Conservation (phyloP, 37 sponge, comb jelly and placozoan genomes). For the Geodia barretti region DNA sequence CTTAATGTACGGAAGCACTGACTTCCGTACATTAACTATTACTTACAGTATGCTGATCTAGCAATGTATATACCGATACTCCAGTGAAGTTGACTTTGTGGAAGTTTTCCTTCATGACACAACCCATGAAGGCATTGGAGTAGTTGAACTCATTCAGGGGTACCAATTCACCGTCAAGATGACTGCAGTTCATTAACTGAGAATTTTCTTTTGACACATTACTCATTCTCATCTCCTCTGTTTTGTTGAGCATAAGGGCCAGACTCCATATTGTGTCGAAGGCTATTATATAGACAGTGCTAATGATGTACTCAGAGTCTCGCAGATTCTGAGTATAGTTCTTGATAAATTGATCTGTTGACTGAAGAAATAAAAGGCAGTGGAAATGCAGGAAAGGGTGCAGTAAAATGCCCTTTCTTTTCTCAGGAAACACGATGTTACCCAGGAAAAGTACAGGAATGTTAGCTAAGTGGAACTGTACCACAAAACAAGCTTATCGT, state of each 20-base stretch:
- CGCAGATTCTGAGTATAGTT: neutral
- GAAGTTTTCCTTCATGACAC: slow-evolving; percentile 16
- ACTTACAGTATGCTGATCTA: no score
- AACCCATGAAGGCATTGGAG: slow-evolving; percentile 8
- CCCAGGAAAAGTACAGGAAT: no score
- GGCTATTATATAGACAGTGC: neutral
- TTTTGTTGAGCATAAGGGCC: slow-evolving; percentile 21
- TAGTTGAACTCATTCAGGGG: slow-evolving; percentile 27
- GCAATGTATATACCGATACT: slow-evolving; percentile 41
- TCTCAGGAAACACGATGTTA: no score
- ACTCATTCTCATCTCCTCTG: neutral
- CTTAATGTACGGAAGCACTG: no score
- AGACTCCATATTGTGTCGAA: slow-evolving; percentile 25
- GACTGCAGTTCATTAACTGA: slow-evolving; percentile 6
- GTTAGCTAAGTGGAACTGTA: no score
- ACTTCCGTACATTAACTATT: no score
- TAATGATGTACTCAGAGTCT: neutral
- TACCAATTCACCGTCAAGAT: neutral
- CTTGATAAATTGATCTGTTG: no score
- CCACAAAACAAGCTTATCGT: no score
- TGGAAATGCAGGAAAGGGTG: no score
- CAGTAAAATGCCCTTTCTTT: no score
- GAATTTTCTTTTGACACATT: neutral
- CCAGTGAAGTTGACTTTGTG: slow-evolving; percentile 19
- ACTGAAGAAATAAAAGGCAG: neutral